Percentiles rank a stretch among this genome's conserved stretches.
Evolutionary conservation across 2,113 vertebrate species (phyloP).

Genomic region (Anguilla japonica): DNA sequence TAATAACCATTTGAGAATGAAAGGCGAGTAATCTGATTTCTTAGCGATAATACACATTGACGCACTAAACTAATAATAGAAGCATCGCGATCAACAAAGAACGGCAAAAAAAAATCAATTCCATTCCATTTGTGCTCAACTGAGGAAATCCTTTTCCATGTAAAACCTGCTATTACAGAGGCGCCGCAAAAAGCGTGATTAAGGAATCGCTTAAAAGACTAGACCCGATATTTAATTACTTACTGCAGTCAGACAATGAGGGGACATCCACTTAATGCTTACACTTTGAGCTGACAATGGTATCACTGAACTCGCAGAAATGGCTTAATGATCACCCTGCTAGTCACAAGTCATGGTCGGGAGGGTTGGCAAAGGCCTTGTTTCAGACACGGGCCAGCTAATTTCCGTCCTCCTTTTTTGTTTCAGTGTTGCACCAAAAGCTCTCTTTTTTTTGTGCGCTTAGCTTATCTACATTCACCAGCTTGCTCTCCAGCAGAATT

Average conservation of each 20-base stretch:
- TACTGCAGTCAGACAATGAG: not conserved
- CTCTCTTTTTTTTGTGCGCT: constrained; percentile 23
- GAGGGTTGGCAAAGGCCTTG: constrained; percentile 5
- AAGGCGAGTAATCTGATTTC: not conserved
- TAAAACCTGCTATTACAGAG: not conserved
- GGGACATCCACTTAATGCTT: not conserved
- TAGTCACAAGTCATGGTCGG: not conserved
- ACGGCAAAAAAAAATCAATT: no score
- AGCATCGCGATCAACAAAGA: not conserved
- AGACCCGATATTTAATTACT: not conserved
- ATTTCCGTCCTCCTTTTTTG: constrained; percentile 24
- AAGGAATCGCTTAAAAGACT: not conserved
- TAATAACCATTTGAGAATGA: not conserved
- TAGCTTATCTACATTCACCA: constrained; percentile 58
- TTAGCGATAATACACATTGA: not conserved
- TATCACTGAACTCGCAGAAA: not conserved
- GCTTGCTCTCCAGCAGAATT: constrained; percentile 37
- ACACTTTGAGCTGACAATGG: not conserved
- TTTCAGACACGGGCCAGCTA: constrained; percentile 25
- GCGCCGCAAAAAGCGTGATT: not conserved
- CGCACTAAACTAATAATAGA: not conserved
- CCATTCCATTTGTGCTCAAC: no score
- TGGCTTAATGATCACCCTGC: not conserved
- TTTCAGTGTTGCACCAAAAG: constrained; percentile 37
- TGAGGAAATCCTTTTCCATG: not conserved